Evolutionary conservation across 2,888 invertebrate species (phyloP), one percentile per base, ranked within the genome.

Genomic region (Aporophyla nigra): DNA sequence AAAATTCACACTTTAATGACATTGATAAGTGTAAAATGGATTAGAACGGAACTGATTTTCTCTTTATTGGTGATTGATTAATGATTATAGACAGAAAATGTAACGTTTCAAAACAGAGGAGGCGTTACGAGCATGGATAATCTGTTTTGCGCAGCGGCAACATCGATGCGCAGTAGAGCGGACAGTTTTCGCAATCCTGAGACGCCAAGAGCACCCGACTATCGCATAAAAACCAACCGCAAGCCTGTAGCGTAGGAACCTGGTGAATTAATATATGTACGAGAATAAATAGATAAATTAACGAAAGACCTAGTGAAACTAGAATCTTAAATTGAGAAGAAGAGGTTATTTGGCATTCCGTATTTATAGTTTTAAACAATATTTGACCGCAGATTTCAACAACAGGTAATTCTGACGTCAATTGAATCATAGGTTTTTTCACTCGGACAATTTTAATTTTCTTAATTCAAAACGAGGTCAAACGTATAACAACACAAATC

Each of bases 141-240:
- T 93, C 90, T 87, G 88, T 92, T 93, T 91, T 89, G 90, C 89
- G 89, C 90, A 86, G 90, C 88, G 86, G 91, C 93, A 93, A 93
- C 92, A 92, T 92, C 90, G 91, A 93, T 93, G 93, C 91, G 92
- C 94, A 94, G 91, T 92, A 93, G 93, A 94, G 94, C 94, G 93
- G 80, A 86, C 89, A 87, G 88, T 93, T 95, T 94, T 94, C 93
- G 94, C 93, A 95, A 95, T 90, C 83, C 78, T 68, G 66, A 89
- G 87, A 83, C 87, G 89, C 89, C 90, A 88, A 90, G 87, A 91
- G 82, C 87, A 89, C 86, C 88, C 76, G 71, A 75, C 82, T 85
- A 82, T 75, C 78, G 72, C 80, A 74, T 72, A 80, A 62, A 78
- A 76, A 78, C 27, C 56, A 73, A 76, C 72, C 74, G 40, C 51